Conservation (phyloP, 2,888 invertebrate genomes). For the Glyphotaelius pellucidus region DNA sequence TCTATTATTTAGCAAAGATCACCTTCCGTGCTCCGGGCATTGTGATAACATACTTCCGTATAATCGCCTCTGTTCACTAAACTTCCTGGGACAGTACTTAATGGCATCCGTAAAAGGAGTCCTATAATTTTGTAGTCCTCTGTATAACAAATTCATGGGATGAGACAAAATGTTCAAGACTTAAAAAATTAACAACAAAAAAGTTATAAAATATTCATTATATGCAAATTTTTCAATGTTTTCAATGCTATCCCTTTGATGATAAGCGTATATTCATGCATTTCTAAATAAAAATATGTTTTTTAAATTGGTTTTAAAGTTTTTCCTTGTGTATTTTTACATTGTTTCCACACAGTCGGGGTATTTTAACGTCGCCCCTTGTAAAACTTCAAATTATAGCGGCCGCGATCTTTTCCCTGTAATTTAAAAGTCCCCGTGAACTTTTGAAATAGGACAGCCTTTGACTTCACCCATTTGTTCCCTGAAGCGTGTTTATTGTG, state of each 20-base stretch:
- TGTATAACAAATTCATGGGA: constrained; percentile 36
- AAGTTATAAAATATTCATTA: neutral
- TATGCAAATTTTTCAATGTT: neutral
- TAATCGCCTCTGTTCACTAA: constrained; percentile 14
- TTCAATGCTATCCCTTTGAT: neutral
- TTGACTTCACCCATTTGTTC: constrained; percentile 53
- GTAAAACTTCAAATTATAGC: constrained; percentile 53
- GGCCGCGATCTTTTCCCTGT: constrained; percentile 53
- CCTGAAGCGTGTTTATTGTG: constrained; percentile 51
- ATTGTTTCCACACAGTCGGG: neutral
- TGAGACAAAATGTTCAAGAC: neutral
- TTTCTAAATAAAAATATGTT: neutral
- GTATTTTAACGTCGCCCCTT: neutral
- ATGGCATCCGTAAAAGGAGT: constrained; percentile 31
- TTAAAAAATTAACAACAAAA: neutral
- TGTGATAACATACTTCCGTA: neutral
- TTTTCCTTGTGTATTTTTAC: neutral
- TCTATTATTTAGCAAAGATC: constrained; percentile 28
- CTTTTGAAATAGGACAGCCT: constrained; percentile 56
- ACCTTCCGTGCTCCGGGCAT: constrained; percentile 7
- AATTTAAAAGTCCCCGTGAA: constrained; percentile 60
- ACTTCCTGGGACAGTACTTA: constrained; percentile 23
- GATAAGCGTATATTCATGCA: neutral
- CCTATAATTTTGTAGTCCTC: constrained; percentile 42
- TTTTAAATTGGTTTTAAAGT: neutral